phyloP scores from a whole-genome alignment of 2,888 invertebrate species.

The Drosophila neotestacea region DNA sequence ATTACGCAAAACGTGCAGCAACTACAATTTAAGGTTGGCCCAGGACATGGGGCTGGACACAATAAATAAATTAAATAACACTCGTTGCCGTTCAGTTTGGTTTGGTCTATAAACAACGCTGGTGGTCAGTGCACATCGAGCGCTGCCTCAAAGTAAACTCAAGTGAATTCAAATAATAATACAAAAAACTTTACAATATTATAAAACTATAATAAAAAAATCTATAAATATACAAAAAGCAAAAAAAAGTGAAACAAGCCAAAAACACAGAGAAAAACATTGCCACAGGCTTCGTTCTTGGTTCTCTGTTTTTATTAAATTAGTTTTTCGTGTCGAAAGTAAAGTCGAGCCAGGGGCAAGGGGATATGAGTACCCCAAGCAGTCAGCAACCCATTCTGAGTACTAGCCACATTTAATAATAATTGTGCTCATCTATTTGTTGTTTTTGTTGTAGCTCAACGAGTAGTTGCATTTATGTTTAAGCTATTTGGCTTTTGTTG shows the following conservation, averaged over 20 bases:
- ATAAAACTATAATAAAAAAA: slow-evolving; percentile 10
- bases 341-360: slow-evolving; percentile 3
- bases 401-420: slow-evolving; percentile 49
- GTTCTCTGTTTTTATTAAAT: slow-evolving; percentile 40
- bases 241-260: slow-evolving; percentile 13
- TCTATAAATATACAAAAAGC: neutral
- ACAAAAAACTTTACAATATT: slow-evolving; percentile 3
- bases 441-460: slow-evolving; percentile 33
- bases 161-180: slow-evolving; percentile 42
- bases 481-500: slow-evolving; percentile 49
- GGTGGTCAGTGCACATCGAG: slow-evolving; percentile 50
- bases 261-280: neutral
- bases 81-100: slow-evolving; percentile 58
- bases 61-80: slow-evolving; percentile 72
- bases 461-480: slow-evolving; percentile 42
- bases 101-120: slow-evolving; percentile 58
- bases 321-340: slow-evolving; percentile 40
- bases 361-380: slow-evolving; percentile 58
- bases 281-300: neutral
- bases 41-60: slow-evolving; percentile 32
- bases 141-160: slow-evolving; percentile 28
- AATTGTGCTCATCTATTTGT: slow-evolving; percentile 42
- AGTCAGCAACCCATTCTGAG: slow-evolving; percentile 66
- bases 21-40: neutral
- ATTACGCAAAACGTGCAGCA: slow-evolving; percentile 36